Conservation (phyloP, 2,888 invertebrate genomes). For the Aleiodes leptofemur region DNA sequence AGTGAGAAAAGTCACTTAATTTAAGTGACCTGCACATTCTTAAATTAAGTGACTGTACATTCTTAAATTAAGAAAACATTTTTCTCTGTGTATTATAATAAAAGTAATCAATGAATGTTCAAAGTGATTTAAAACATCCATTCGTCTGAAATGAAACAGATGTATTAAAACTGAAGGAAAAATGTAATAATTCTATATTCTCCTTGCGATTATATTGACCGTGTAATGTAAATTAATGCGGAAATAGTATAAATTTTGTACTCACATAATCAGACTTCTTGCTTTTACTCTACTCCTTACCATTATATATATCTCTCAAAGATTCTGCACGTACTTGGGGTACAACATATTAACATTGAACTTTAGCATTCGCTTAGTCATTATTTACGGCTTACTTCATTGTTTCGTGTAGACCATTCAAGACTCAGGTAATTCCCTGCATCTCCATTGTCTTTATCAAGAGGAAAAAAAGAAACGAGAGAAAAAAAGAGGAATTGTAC, state of each 20-base stretch:
- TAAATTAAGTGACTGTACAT: no score
- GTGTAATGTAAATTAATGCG: constrained; percentile 45
- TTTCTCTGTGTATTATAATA: no score
- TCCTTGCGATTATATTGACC: constrained; percentile 16
- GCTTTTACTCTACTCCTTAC: constrained; percentile 5
- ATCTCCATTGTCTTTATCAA: constrained; percentile 6
- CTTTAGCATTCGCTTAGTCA: constrained; percentile 36
- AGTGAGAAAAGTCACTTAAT: no score
- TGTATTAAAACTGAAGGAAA: background rate
- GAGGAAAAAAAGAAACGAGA: background rate
- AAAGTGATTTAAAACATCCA: no score
- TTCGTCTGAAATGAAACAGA: no score
- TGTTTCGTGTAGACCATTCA: constrained; percentile 33
- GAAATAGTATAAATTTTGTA: constrained; percentile 40
- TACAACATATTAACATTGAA: constrained; percentile 21
- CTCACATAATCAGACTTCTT: constrained; percentile 23
- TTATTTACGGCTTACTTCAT: constrained; percentile 36
- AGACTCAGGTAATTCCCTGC: constrained; percentile 23
- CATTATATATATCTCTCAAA: constrained; percentile 16
- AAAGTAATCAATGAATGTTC: no score
- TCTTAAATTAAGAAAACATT: no score
- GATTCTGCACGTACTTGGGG: constrained; percentile 5
- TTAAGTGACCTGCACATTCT: no score
- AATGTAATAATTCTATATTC: constrained; percentile 21
- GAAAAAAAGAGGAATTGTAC: background rate